Conservation (phyloP, 2,113 vertebrate genomes). For the Gracilinanus agilis region DNA sequence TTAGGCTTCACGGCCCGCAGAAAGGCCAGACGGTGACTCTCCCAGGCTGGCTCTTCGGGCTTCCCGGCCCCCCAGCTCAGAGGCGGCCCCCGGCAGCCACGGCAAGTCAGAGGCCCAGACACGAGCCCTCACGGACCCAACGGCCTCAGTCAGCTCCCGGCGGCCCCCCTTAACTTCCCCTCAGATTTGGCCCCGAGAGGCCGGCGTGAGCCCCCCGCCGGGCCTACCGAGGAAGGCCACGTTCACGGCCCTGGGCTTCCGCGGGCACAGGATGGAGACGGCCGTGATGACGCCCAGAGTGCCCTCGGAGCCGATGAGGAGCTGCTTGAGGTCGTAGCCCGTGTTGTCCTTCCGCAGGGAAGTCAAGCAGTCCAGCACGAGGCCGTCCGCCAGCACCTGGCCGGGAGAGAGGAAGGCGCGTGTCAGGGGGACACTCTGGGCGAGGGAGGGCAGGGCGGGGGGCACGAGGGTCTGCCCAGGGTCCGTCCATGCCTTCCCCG, state of each 20-base stretch:
- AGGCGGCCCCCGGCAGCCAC: not conserved
- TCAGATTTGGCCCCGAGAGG: too few relatives aligned
- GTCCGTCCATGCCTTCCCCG: too few relatives aligned
- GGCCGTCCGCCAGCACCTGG: constrained; percentile 94
- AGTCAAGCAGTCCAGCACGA: constrained; percentile 89
- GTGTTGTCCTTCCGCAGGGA: constrained; percentile 97
- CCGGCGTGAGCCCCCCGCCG: too few relatives aligned
- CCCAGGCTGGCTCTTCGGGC: not conserved
- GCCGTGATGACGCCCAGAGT: constrained; percentile 95
- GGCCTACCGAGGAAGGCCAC: constrained; percentile 93
- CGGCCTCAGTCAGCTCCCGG: fast-evolving
- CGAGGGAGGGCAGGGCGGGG: too few relatives aligned
- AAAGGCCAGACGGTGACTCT: not conserved
- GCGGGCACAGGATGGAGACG: constrained; percentile 93
- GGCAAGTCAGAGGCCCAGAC: not conserved
- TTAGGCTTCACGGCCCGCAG: not conserved
- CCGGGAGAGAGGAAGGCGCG: not conserved
- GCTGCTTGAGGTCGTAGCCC: constrained; percentile 97
- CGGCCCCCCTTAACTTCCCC: not conserved
- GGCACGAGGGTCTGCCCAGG: too few relatives aligned
- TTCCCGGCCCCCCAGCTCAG: not conserved
- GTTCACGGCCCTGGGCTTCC: constrained; percentile 91
- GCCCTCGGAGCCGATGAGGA: constrained; percentile 97
- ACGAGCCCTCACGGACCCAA: fast-evolving
- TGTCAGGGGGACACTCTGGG: too few relatives aligned